Base-by-base conservation (phyloP, 2,113 vertebrate species). In the Pangasianodon hypophthalmus region DNA sequence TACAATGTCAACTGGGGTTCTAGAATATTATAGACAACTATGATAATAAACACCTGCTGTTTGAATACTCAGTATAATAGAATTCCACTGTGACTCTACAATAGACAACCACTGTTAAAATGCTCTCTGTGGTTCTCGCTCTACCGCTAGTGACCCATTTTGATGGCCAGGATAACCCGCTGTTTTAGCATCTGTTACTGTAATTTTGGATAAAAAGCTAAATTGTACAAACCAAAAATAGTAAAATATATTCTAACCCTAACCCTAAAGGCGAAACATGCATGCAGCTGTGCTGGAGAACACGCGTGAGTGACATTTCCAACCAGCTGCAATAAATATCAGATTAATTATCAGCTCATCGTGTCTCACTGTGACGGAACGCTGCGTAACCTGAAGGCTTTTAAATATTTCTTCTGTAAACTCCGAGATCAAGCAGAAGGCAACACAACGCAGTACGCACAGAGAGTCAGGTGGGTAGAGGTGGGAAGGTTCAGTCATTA, bases 221-320 rank as follows among this genome's bases (percentile, higher is more conserved):
- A 44, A 77, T 11, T 77, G 73, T 44, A 44, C 41, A 79, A 26
- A 77, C 21, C 8, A 48, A 26, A 79, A 46, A 48, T n/a, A 81
- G 13, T 32, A 11, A n/a, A 52, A 81, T 21, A 56, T 9, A 1
- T 16, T 54, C 13, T 82, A 54, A 84, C 32, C 54, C 10, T 41
- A 4, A 37, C n/a, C 48, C 84, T 80, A 18, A 58, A 90, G 75
- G 52, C 16, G 46, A 64, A 60, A 83, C 83, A 81, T n/a, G 64
- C 5, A 82, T 73, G 19, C 37, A 67, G 64, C 87, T 48, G 48
- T 37, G 32, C 86, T 24, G 41, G 64, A 86, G 77, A 85, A 88
- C 64, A 84, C 46, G 62, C 69, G 84, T 10, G 50, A 88, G 44
- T 90, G 91, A 88, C 86, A 91, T 91, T 91, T 90, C 62, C 84